A percentile compares a stretch with the other conserved stretches of the same genome.
Conservation (phyloP, 2,113 vertebrate species). For the Gadus chalcogrammus region DNA sequence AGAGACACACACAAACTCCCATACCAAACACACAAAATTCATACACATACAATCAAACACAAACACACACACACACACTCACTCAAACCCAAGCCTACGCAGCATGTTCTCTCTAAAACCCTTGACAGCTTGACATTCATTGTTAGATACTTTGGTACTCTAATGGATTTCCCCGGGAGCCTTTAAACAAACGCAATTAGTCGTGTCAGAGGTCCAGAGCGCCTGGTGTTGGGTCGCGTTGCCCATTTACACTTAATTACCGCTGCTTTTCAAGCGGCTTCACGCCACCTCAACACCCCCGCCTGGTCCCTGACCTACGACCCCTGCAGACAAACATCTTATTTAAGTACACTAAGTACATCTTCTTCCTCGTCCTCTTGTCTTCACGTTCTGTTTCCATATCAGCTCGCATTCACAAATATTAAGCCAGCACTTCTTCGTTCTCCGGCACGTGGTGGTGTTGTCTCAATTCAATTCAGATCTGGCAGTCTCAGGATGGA, state of each 20-base stretch:
- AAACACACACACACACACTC: slow-evolving; percentile 15
- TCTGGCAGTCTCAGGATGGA: too few relatives aligned
- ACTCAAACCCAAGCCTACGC: slow-evolving; percentile 28
- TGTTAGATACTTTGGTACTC: slow-evolving; percentile 50
- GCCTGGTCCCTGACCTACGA: background rate
- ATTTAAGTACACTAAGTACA: too few relatives aligned
- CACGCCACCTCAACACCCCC: background rate
- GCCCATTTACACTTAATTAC: slow-evolving; percentile 66
- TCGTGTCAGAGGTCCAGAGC: slow-evolving; percentile 57
- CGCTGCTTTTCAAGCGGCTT: slow-evolving; percentile 29
- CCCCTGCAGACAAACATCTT: background rate
- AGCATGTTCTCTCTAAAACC: slow-evolving; percentile 52
- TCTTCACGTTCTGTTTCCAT: too few relatives aligned
- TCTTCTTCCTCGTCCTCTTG: too few relatives aligned
- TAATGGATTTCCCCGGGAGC: slow-evolving; percentile 62
- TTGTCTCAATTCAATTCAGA: too few relatives aligned
- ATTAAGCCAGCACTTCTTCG: too few relatives aligned
- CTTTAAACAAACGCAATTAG: slow-evolving; percentile 71
- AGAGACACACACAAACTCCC: background rate
- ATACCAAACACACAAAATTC: slow-evolving; percentile 1
- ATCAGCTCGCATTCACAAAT: too few relatives aligned
- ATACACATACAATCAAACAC: background rate
- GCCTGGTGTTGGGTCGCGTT: slow-evolving; percentile 40
- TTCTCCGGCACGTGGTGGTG: too few relatives aligned
- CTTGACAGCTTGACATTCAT: slow-evolving; percentile 65